These are phyloP conservation scores for Neogale vison DNA, from an alignment of 2,113 vertebrate species.

Conservation along the genomic window DNA sequence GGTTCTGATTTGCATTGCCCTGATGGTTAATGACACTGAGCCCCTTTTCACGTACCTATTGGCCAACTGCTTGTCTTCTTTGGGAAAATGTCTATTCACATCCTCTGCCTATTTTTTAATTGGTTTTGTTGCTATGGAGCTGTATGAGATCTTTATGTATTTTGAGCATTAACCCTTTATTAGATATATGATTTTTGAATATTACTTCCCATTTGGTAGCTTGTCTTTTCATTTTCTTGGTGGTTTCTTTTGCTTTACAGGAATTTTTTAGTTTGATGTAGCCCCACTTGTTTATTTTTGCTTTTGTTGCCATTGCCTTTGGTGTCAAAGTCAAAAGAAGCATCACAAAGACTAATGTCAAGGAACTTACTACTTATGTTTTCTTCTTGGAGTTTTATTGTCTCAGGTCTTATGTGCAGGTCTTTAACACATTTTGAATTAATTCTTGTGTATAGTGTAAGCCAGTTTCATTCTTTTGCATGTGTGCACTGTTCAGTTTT, in stretches of 20 bases:
- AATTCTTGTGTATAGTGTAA: neutral
- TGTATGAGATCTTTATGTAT: neutral
- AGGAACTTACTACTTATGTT: neutral
- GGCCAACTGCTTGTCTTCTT: neutral
- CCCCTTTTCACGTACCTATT: neutral
- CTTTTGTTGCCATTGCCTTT: neutral
- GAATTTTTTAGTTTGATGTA: neutral
- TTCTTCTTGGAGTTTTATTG: neutral
- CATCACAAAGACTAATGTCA: neutral
- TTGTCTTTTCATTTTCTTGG: neutral
- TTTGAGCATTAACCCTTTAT: neutral
- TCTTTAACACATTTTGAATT: neutral
- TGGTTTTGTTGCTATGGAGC: neutral
- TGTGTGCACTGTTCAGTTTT: neutral
- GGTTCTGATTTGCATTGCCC: neutral
- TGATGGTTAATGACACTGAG: neutral
- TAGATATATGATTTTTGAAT: neutral
- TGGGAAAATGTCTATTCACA: neutral
- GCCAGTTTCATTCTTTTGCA: neutral
- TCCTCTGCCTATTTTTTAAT: neutral
- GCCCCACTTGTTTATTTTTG: neutral
- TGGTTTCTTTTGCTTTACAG: neutral
- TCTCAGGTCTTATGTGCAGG: neutral
- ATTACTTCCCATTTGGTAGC: neutral
- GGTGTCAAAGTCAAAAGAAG: neutral